A percentile compares a stretch with the other conserved stretches of the same genome.
These are phyloP conservation scores for Penaeus chinensis DNA, from an alignment of 1,140 invertebrate genomes.

Conservation along the genomic window DNA sequence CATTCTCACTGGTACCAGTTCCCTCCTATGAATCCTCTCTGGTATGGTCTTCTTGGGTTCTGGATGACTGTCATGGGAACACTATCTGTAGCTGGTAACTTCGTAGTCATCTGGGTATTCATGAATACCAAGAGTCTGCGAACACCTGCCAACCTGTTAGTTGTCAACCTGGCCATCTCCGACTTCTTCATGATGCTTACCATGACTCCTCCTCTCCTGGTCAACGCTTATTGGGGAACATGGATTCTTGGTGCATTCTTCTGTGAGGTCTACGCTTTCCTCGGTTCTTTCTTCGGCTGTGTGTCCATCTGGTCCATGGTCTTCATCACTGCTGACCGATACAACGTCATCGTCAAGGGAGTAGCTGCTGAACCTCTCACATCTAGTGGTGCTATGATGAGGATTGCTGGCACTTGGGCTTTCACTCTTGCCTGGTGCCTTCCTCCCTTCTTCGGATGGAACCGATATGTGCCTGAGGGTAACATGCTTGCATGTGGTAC, in stretches of 20 bases:
- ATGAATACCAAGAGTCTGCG: slow-evolving; percentile 80
- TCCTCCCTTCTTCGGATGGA: slow-evolving; percentile 65
- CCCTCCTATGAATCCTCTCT: slow-evolving; percentile 81
- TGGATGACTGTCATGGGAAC: slow-evolving; percentile 81
- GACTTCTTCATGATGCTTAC: slow-evolving; percentile 81
- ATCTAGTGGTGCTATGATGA: slow-evolving; percentile 45
- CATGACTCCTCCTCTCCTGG: slow-evolving; percentile 83
- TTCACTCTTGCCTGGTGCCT: slow-evolving; percentile 62
- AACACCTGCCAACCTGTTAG: slow-evolving; percentile 85
- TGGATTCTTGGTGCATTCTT: slow-evolving; percentile 75
- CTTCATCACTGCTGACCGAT: slow-evolving; percentile 1
- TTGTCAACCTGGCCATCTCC: slow-evolving; percentile 88
- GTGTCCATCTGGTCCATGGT: slow-evolving; percentile 29
- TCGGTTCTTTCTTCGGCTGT: slow-evolving; percentile 70
- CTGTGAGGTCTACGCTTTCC: slow-evolving; percentile 84
- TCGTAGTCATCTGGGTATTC: slow-evolving; percentile 88
- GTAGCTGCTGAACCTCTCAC: slow-evolving; percentile 64
- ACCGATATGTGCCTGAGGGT: slow-evolving; percentile 64
- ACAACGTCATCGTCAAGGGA: slow-evolving; percentile 65
- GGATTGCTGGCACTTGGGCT: slow-evolving; percentile 64
- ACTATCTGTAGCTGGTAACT: slow-evolving; percentile 80
- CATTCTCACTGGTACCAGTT: slow-evolving; percentile 70
- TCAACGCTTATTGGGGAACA: slow-evolving; percentile 72
- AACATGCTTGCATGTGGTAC: slow-evolving; percentile 63
- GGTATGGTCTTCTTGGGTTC: slow-evolving; percentile 82